Conservation (phyloP, 2,113 vertebrate genomes). For the Oplegnathus fasciatus region DNA sequence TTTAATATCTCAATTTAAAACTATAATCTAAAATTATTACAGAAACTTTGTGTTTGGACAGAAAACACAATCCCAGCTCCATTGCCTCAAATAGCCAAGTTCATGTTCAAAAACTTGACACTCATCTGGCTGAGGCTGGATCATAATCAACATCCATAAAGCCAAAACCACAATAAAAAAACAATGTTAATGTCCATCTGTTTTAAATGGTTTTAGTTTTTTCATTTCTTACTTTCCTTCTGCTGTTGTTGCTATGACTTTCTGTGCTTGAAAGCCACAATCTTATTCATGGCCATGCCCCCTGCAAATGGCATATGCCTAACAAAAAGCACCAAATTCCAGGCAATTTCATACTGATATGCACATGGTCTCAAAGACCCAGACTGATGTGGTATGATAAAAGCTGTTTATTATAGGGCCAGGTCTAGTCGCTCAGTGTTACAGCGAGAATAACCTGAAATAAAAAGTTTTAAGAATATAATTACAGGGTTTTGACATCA, state of each 20-base stretch:
- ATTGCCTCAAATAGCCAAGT: background rate
- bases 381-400: background rate
- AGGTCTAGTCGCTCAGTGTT: background rate
- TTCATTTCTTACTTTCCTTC: background rate
- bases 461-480: background rate
- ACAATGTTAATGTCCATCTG: background rate
- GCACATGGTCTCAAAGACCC: background rate
- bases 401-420: background rate
- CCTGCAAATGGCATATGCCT: background rate
- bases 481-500: conserved; percentile 1
- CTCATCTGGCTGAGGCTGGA: background rate
- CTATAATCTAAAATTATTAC: background rate
- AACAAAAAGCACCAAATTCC: background rate
- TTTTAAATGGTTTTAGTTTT: background rate
- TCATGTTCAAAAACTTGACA: background rate
- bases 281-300: background rate
- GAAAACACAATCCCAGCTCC: background rate
- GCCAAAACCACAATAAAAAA: background rate
- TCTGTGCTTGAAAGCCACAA: background rate
- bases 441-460: background rate
- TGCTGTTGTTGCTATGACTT: background rate
- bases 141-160: background rate
- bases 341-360: conserved; percentile 10
- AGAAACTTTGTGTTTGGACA: background rate
- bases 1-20: background rate